Base-by-base conservation (phyloP, 2,113 vertebrate species). In the Athene cunicularia region DNA sequence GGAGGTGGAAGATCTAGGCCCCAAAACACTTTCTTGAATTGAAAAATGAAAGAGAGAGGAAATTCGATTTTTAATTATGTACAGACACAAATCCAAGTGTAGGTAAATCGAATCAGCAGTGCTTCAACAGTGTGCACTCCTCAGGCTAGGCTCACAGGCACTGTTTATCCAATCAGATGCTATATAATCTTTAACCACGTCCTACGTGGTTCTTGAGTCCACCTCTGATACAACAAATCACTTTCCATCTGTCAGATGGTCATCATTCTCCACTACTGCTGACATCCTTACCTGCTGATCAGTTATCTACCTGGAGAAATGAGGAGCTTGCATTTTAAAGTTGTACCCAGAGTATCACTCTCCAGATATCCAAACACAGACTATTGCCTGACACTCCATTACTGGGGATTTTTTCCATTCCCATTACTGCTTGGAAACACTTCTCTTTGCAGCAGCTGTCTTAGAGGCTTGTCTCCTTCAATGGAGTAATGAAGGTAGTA, bases 301-400 rank as follows among this genome's bases (percentile, higher is more conserved):
- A 89, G 43, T 1, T 1, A 56, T 47, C 83, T 73, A 62, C 50
- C 35, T 75, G 53, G 39, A 86, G 80, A 43, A 90, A 86, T 0
- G 9, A 87, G 60, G 56, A 80, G 16, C 18, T 50, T 17, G 27
- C 1, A 3, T 58, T 81, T 67, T 79, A n/a, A 60, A 87, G 33
- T 1, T 20, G 11, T 45, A 11, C 66, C 55, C 52, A 91, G 58
- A 89, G 23, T 22, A 89, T 91, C 96, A 94, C 93, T 97, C 93
- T 96, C 93, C 93, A 97, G 91, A 94, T 82, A 53, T 50, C 45
- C 70, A 92, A 93, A 75, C 49, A 67, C 64, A 85, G 97, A 95
- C 28, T 85, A 92, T 85, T 95, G 93, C 80, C 91, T 84, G 43
- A 94, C 93, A 95, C 49, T 95, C 95, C 86, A 93, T 37, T 50